Percentiles rank a stretch among this genome's conserved stretches.
These are phyloP conservation scores for Ianthella basta DNA, from an alignment of 37 sponge, comb jelly and placozoan genomes.

Conservation along the genomic window DNA sequence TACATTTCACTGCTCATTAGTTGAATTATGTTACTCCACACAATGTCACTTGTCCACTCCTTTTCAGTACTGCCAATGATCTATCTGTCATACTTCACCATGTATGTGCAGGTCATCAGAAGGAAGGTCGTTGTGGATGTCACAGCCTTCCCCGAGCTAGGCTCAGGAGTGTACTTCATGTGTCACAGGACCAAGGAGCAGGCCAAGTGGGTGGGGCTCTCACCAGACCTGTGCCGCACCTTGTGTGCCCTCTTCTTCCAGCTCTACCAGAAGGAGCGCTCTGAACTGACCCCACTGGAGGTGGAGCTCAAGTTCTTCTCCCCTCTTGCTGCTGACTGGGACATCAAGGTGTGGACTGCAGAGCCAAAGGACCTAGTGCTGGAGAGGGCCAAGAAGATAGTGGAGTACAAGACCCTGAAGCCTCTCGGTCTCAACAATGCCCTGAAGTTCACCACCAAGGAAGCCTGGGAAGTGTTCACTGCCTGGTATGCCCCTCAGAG, in stretches of 20 bases:
- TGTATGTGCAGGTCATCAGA: not conserved
- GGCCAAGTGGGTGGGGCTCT: not conserved
- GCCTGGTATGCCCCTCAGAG: not conserved
- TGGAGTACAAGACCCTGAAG: conserved; percentile 1
- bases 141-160: not conserved
- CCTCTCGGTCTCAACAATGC: conserved; percentile 7
- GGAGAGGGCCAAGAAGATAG: conserved; percentile 18
- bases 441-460: conserved; percentile 5
- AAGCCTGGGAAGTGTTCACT: not conserved
- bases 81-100: too few relatives aligned
- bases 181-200: conserved; percentile 13
- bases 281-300: conserved; percentile 3
- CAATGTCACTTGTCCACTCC: too few relatives aligned
- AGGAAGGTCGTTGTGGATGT: not conserved
- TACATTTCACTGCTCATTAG: not conserved
- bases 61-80: too few relatives aligned
- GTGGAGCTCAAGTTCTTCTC: conserved; percentile 30
- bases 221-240: conserved; percentile 1
- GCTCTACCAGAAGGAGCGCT: conserved; percentile 13
- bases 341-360: not conserved
- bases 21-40: not conserved
- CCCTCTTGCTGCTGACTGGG: not conserved
- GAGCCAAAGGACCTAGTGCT: not conserved
- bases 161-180: conserved; percentile 1
- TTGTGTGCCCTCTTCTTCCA: not conserved